Conservation (phyloP, 2,113 vertebrate species). For the Xenus cinereus region DNA sequence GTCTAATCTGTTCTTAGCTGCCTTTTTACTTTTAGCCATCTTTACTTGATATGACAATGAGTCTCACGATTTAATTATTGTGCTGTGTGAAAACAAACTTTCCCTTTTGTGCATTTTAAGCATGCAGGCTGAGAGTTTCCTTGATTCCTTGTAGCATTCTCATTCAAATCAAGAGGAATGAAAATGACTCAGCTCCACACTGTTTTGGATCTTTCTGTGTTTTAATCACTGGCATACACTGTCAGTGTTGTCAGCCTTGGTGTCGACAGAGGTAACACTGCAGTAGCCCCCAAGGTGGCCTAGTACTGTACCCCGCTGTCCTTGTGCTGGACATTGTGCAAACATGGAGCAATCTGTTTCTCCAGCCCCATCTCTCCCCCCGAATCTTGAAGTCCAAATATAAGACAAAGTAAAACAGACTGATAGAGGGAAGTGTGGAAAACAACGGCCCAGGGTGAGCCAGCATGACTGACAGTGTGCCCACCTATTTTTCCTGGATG, state of each 20-base stretch:
- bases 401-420: background rate
- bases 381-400: background rate
- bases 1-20: background rate
- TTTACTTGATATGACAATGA: background rate
- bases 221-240: background rate
- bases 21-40: background rate
- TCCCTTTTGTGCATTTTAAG: background rate
- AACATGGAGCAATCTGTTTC: background rate
- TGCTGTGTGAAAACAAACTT: background rate
- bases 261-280: background rate
- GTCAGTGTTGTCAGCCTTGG: background rate
- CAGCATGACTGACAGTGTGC: background rate
- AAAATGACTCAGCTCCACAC: background rate
- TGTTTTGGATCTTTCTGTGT: background rate
- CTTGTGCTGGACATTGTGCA: background rate
- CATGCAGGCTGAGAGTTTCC: background rate
- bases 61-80: background rate
- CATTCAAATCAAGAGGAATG: background rate
- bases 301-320: background rate
- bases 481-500: constrained; percentile 16
- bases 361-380: background rate
- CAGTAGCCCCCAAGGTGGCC: background rate
- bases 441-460: background rate
- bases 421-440: background rate
- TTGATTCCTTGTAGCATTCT: background rate